Base-by-base conservation (phyloP, 2,113 vertebrate genomes). In the Azemiops feae region DNA sequence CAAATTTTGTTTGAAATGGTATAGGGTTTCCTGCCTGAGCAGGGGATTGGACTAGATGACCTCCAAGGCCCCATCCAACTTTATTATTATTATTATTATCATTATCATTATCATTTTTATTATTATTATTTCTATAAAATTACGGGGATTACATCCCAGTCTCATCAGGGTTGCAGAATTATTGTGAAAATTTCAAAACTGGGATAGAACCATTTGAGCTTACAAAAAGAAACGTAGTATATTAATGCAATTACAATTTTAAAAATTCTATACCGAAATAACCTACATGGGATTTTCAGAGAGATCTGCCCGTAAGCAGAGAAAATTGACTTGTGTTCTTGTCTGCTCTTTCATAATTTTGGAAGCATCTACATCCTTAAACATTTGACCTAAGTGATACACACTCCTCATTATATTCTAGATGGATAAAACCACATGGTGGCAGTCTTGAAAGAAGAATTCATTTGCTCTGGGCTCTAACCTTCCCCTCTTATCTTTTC, bases 381-480 rank as follows among this genome's bases (percentile, higher is more conserved):
- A 85, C 22, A 22, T 94, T 4, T 1, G 39, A 0, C 0, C 34
- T 53, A 11, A 60, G 8, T 5, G 1, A 43, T 64, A 52, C 53
- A 0, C 5, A n/a, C 34, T 85, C 58, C 45, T 89, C 87, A 90
- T 69, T 89, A 55, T 89, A 81, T 90, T 54, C 57, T 85, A 55
- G 23, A 55, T 74, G 60, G 34, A 50, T 60, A 54, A 34, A 89
- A 5, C 22, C n/a, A 92, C 88, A 64, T 85, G 88, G 91, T 93
- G 91, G 47, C 91, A 92, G 54, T 91, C 54, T n/a, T 85, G 93
- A 45, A 55, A 92, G 9, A 2, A 52, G 81, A 94, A 87, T 92
- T 53, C 55, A 52, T 50, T 88, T 55, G 43, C 53, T 25, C 10
- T 16, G 16, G 58, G 18, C 86, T 16, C 69, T 45, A 87, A 45